phyloP scores from a whole-genome alignment of 1,140 invertebrate genomes.

The Mycetomoellerius zeteki region DNA sequence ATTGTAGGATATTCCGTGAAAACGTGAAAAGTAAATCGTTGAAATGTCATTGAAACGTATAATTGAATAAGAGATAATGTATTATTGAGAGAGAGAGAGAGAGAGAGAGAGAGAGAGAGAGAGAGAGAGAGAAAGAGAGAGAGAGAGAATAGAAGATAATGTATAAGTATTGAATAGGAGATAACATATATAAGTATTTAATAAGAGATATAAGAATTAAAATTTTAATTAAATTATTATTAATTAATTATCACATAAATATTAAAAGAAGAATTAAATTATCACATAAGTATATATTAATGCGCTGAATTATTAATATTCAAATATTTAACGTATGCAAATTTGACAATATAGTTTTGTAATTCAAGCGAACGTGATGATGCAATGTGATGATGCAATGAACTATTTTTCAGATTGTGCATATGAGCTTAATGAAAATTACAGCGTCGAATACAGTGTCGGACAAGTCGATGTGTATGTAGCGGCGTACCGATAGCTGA shows the following conservation, averaged over 20 bases:
- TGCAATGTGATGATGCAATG: background rate
- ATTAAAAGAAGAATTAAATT: too few relatives aligned
- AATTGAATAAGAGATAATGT: background rate
- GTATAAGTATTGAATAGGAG: background rate
- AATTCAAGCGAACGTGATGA: background rate
- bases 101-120: too few relatives aligned
- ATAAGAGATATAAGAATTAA: too few relatives aligned
- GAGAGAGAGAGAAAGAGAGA: too few relatives aligned
- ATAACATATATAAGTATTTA: background rate
- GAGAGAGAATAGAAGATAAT: background rate
- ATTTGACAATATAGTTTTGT: background rate
- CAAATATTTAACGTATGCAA: too few relatives aligned
- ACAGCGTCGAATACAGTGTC: constrained; percentile 8
- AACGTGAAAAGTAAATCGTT: background rate
- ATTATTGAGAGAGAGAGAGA: too few relatives aligned
- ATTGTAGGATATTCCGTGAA: background rate
- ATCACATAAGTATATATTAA: background rate
- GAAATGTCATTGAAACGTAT: background rate
- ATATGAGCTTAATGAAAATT: constrained; percentile 32
- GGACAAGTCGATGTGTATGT: constrained; percentile 20
- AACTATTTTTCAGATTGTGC: background rate
- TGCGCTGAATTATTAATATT: background rate
- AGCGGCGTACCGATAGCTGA: constrained; percentile 5
- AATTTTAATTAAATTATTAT: too few relatives aligned
- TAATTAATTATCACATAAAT: too few relatives aligned